Conservation (phyloP, 2,113 vertebrate genomes). For the Oreochromis tanganicae region DNA sequence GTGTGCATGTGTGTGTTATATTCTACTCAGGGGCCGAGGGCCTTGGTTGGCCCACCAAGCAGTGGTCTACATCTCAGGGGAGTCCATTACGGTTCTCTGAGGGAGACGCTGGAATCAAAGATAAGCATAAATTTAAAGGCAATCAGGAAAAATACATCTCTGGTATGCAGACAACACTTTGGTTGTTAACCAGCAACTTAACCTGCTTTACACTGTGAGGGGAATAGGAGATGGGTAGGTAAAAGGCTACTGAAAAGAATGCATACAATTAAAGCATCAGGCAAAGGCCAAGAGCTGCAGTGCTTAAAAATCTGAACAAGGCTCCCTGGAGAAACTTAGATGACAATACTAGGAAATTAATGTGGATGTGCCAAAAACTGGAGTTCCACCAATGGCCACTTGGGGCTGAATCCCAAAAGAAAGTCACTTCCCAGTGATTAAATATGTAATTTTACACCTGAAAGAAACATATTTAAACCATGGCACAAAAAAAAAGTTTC, state of each 20-base stretch:
- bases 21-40: slow-evolving; percentile 78
- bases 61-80: slow-evolving; percentile 87
- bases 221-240: slow-evolving; percentile 45
- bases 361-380: fast-evolving
- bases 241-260: background rate
- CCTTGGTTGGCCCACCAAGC: slow-evolving; percentile 84
- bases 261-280: background rate
- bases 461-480: background rate
- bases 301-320: background rate
- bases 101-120: slow-evolving; percentile 84
- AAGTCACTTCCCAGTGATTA: background rate
- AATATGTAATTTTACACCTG: background rate
- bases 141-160: slow-evolving; percentile 89
- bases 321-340: background rate
- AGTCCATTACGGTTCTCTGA: slow-evolving; percentile 87
- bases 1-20: slow-evolving; percentile 61
- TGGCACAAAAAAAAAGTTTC: background rate
- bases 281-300: slow-evolving; percentile 11
- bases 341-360: background rate
- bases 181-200: slow-evolving; percentile 73
- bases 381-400: background rate
- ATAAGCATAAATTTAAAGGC: slow-evolving; percentile 99
- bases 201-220: slow-evolving; percentile 57
- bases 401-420: background rate
- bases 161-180: slow-evolving; percentile 56